Evolutionary conservation across 1,140 invertebrate genomes (phyloP).

Genomic region (Philaenus spumarius): DNA sequence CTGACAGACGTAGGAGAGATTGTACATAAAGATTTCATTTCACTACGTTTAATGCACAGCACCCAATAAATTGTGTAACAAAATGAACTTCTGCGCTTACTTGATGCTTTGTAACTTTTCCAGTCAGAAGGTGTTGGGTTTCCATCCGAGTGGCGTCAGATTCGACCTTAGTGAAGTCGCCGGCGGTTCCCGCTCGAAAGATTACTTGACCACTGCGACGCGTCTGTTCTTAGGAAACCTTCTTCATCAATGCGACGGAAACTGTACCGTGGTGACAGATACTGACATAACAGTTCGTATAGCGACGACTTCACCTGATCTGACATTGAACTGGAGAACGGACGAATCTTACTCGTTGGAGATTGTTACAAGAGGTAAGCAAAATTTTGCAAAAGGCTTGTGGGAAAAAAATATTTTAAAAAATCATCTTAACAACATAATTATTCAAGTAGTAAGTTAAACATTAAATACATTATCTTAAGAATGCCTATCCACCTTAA

Average conservation of each 20-base stretch:
- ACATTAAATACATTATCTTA: too few relatives aligned
- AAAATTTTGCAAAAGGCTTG: too few relatives aligned
- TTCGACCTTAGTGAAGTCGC: conserved; percentile 47
- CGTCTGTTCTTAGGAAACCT: conserved; percentile 48
- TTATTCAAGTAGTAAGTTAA: too few relatives aligned
- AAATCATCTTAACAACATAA: too few relatives aligned
- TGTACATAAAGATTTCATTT: too few relatives aligned
- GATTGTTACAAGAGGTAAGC: conserved; percentile 47
- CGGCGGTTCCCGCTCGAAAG: conserved; percentile 1
- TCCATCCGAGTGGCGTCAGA: conserved; percentile 32
- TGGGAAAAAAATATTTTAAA: too few relatives aligned
- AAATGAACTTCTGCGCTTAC: background rate
- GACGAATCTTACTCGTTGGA: conserved; percentile 56
- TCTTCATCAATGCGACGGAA: conserved; percentile 46
- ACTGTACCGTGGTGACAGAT: conserved; percentile 44
- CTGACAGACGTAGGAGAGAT: too few relatives aligned
- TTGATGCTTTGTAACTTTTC: too few relatives aligned
- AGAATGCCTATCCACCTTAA: too few relatives aligned
- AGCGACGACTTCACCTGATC: conserved; percentile 41
- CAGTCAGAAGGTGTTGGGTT: conserved; percentile 10
- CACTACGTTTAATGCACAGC: too few relatives aligned
- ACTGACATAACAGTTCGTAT: conserved; percentile 48
- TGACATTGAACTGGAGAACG: conserved; percentile 51
- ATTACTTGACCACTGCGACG: conserved; percentile 36
- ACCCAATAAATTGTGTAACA: background rate